Percentiles rank a stretch among this genome's conserved stretches.
These are phyloP conservation scores for Phylloscopus trochilus DNA, from an alignment of 2,113 vertebrate genomes.

Conservation along the genomic window DNA sequence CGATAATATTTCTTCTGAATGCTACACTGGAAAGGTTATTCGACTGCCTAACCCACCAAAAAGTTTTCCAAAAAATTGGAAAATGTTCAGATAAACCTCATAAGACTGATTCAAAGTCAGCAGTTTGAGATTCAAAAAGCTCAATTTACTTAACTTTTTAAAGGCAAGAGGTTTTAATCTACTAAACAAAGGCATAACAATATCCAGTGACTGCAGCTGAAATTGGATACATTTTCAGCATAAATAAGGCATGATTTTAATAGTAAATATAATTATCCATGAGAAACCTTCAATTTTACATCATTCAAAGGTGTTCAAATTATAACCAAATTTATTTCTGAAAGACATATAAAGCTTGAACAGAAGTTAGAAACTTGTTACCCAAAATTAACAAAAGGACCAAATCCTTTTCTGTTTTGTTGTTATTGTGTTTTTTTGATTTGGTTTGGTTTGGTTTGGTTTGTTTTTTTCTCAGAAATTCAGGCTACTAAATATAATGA, in stretches of 20 bases:
- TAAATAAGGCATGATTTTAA: background rate
- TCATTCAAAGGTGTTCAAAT: background rate
- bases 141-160: background rate
- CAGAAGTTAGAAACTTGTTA: background rate
- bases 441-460: too few relatives aligned
- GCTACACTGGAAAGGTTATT: background rate
- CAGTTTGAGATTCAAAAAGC: background rate
- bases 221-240: background rate
- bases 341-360: background rate
- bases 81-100: background rate
- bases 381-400: background rate
- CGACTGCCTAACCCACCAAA: background rate
- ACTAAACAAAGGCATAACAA: constrained; percentile 2
- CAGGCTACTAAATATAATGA: background rate
- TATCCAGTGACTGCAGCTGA: background rate
- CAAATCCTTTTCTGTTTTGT: background rate
- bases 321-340: background rate
- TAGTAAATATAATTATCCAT: background rate
- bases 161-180: constrained; percentile 27
- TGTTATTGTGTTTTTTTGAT: background rate
- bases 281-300: background rate
- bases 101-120: background rate
- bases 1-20: background rate
- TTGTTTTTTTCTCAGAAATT: background rate
- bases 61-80: background rate